A percentile compares a stretch with the other conserved stretches of the same genome.
phyloP scores from a whole-genome alignment of 2,113 vertebrate genomes.

The Ascaphus truei region DNA sequence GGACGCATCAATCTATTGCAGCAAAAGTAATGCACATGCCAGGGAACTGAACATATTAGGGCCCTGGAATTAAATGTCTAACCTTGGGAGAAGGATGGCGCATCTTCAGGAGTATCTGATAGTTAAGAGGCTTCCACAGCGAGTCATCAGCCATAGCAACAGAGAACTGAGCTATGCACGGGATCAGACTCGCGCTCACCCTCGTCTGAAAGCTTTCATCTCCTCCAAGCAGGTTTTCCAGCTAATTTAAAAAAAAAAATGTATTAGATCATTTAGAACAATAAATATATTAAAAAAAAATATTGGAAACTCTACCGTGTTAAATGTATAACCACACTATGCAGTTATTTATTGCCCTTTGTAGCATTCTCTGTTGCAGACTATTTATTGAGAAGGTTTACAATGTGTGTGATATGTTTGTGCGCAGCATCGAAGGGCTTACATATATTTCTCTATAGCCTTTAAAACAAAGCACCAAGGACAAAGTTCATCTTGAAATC shows the following conservation, averaged over 20 bases:
- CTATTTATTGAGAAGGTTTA: too few relatives aligned
- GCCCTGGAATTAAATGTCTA: neutral
- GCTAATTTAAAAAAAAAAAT: constrained; percentile 53
- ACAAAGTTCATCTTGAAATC: too few relatives aligned
- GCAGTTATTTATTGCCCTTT: neutral
- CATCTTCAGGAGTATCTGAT: constrained; percentile 87
- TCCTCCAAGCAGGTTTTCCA: constrained; percentile 84
- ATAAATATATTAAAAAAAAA: too few relatives aligned
- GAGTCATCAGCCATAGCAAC: constrained; percentile 85
- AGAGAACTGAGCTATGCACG: constrained; percentile 86
- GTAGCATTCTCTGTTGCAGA: neutral
- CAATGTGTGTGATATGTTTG: too few relatives aligned
- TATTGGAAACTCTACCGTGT: too few relatives aligned
- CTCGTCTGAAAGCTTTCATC: constrained; percentile 72
- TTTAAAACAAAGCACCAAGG: too few relatives aligned
- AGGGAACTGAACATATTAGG: too few relatives aligned
- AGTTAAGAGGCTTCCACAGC: constrained; percentile 91
- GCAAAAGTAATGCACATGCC: too few relatives aligned
- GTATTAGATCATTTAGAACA: neutral
- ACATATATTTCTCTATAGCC: too few relatives aligned
- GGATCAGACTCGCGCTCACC: constrained; percentile 73
- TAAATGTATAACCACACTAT: too few relatives aligned
- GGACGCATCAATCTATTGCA: too few relatives aligned
- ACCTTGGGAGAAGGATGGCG: constrained; percentile 82
- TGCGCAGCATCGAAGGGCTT: too few relatives aligned